Evolutionary conservation across 2,113 vertebrate species (phyloP), one percentile per base, ranked within the genome.

Genomic region (Bagarius yarrelli): DNA sequence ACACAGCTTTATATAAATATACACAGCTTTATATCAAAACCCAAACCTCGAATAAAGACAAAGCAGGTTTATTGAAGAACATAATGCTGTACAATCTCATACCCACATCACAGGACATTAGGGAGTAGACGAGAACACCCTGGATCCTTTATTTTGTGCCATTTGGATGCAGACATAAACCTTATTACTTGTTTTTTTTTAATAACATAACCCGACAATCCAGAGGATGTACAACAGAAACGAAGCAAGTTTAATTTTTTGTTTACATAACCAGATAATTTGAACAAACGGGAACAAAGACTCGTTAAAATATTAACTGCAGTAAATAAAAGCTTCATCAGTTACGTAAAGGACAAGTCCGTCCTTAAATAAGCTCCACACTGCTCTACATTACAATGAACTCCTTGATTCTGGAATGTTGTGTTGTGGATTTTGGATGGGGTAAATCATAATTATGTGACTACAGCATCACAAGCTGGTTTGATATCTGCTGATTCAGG

Each of bases 61-160:
- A 84, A 75, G 55, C 55, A 55, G 75, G 67, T 85, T 85, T 85
- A 85, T 85, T 82, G 69, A 36, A 76, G 40, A 52, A 56, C 77
- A 64, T 57, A 56, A 74, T 16, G 14, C 53, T 59, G 67, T 81
- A 84, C 59, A 79, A 69, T 73, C 34, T 36, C 53, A 40, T 63
- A 79, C 15, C 23, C 78, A 80, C 52, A 77, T 61, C 76, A 81
- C 69, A 81, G 79, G 72, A 81, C 19, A 56, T 25, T 36, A 76
- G 23, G 59, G 8, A 55, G 25, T 64, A 64, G 25, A 47, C 44
- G 44, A 8, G 9, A 11, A 44, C 25, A 30, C 44, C 56, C n/a
- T 61, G 36, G 55, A 18, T 40, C 12, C 23, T 36, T 27, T 19
- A 30, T 27, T 50, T 21, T 64, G 27, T 63, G 76, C 27, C n/a